Conservation (phyloP, 2,888 invertebrate genomes). For the Stenchaetothrips biformis region DNA sequence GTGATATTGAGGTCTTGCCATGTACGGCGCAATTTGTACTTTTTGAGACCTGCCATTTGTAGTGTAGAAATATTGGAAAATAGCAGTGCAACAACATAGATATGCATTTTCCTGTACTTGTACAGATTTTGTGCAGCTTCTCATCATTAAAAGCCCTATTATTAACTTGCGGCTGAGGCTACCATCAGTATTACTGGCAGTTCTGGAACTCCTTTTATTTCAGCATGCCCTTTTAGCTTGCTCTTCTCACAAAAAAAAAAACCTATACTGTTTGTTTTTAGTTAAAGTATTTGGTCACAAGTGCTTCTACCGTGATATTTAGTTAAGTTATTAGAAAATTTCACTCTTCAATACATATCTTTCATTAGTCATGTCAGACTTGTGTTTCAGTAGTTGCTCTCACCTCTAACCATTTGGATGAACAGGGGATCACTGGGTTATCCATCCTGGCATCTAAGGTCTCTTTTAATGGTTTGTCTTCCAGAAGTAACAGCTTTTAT, state of each 20-base stretch:
- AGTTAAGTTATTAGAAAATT: neutral
- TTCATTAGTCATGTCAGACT: no score
- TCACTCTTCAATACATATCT: neutral
- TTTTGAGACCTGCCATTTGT: neutral
- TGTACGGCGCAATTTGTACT: neutral
- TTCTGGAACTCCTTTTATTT: no score
- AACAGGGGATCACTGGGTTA: no score
- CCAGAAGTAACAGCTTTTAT: no score
- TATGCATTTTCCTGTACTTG: neutral
- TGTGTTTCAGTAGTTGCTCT: no score
- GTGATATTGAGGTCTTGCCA: conserved; percentile 3
- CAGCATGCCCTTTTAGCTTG: no score
- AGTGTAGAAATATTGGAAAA: neutral
- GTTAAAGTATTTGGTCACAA: neutral
- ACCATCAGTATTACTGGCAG: neutral
- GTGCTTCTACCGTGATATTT: neutral
- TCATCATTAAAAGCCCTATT: neutral
- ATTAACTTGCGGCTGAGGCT: neutral
- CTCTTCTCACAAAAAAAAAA: no score
- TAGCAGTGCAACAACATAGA: neutral
- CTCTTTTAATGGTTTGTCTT: no score
- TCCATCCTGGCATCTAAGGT: no score
- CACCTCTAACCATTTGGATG: no score
- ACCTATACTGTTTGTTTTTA: neutral
- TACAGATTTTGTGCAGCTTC: neutral